A percentile compares a stretch with the other conserved stretches of the same genome.
Conservation (phyloP, 2,113 vertebrate species). For the Pseudolaguvia tuberculata region DNA sequence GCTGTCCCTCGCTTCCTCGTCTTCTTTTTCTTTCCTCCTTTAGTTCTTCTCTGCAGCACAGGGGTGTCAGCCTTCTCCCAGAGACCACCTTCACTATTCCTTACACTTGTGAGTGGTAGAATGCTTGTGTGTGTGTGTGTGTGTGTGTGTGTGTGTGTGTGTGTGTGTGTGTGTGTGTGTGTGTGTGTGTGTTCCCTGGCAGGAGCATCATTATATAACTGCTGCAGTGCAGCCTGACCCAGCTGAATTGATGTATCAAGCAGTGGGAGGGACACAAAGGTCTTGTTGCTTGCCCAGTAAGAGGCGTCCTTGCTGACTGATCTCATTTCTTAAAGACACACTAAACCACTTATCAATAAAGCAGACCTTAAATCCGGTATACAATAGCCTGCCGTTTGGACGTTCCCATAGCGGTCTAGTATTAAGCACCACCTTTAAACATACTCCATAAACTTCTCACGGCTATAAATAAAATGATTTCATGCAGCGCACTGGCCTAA, state of each 20-base stretch:
- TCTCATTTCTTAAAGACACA: constrained; percentile 15
- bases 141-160: constrained; percentile 23
- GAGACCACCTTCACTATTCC: constrained; percentile 25
- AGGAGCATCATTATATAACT: constrained; percentile 56
- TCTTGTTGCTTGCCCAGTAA: constrained; percentile 43
- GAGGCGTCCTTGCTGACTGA: constrained; percentile 9
- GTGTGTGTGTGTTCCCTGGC: constrained; percentile 36
- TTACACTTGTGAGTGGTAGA: constrained; percentile 24
- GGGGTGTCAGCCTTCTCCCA: constrained; percentile 7
- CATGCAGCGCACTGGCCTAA: constrained; percentile 44
- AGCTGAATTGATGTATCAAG: constrained; percentile 57
- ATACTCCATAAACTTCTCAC: constrained; percentile 18
- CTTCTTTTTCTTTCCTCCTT: neutral
- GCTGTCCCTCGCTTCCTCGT: neutral
- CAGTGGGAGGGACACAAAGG: constrained; percentile 38
- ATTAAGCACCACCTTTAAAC: constrained; percentile 2
- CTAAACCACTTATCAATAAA: constrained; percentile 3
- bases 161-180: constrained; percentile 26
- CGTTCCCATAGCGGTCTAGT: neutral
- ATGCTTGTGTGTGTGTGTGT: constrained; percentile 27
- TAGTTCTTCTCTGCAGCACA: neutral
- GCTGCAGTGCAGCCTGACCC: constrained; percentile 57
- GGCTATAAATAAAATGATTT: constrained; percentile 43
- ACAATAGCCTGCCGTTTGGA: neutral
- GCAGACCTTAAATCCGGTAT: neutral